Conservation (phyloP, 2,797 vertebrate genomes). For the Malacoraja senta region DNA sequence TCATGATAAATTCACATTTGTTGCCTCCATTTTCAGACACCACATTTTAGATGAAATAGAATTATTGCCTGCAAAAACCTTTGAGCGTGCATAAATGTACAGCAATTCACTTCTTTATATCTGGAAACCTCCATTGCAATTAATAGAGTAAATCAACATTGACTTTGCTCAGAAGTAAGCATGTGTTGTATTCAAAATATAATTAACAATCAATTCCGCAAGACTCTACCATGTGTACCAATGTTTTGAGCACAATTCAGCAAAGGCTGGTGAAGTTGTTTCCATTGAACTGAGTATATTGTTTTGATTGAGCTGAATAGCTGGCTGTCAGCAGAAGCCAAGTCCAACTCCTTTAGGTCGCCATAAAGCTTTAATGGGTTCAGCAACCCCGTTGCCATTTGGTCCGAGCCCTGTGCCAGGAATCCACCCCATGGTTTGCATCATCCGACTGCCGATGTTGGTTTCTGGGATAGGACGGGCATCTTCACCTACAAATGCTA, state of each 20-base stretch:
- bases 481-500: slow-evolving; percentile 77
- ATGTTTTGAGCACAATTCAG: background rate
- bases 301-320: slow-evolving; percentile 38
- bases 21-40: slow-evolving; percentile 18
- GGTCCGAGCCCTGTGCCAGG: slow-evolving; percentile 82
- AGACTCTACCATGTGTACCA: background rate
- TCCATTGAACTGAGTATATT: slow-evolving; percentile 39
- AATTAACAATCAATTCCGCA: slow-evolving; percentile 1
- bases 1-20: slow-evolving; percentile 23
- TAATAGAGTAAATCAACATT: slow-evolving; percentile 32
- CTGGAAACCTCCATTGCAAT: slow-evolving; percentile 18
- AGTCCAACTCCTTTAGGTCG: slow-evolving; percentile 68
- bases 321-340: slow-evolving; percentile 61
- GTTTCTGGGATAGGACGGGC: slow-evolving; percentile 74
- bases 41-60: slow-evolving; percentile 3
- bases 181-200: slow-evolving; percentile 30
- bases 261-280: background rate
- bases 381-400: slow-evolving; percentile 83
- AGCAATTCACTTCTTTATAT: slow-evolving; percentile 35
- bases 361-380: slow-evolving; percentile 79
- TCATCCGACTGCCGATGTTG: slow-evolving; percentile 87
- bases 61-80: slow-evolving; percentile 30
- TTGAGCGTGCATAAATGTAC: slow-evolving; percentile 27
- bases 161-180: slow-evolving; percentile 18
- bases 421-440: slow-evolving; percentile 92